Base-by-base conservation (phyloP, 1,140 invertebrate species). In the Parapsyche elsis region DNA sequence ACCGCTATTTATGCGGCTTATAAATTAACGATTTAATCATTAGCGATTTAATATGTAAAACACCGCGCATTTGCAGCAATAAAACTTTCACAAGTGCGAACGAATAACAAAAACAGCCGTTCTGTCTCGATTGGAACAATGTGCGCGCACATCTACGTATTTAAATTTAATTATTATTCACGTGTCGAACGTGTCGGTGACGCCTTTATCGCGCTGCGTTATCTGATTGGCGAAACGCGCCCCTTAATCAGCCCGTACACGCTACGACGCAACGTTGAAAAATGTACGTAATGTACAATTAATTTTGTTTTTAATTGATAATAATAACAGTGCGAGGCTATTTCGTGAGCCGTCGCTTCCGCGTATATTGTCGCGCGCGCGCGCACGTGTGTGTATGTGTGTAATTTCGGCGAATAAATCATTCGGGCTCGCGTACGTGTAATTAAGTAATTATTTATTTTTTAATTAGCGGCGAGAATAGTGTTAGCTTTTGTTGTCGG, bases 391-490 rank as follows among this genome's bases (percentile, higher is more conserved):
- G 23, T 23, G 64, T 23, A 5, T 23, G 64, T 24, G 64, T 30
- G 24, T 67, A 24, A 67, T 30, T 67, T 67, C 64, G 23, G 64
- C 64, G 23, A 61, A 26, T 67, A 67, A 26, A 67, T 67, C 64
- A 23, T 12, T 26, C 21, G 23, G 23, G 64, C 24, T 23, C 64
- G 21, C 64, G 14, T 23, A 30, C 64, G 24, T 67, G 24, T 67
- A 67, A 67, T 67, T 67, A 67, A 67, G 64, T 67, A 67, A 67
- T 67, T 67, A 19, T 67, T 67, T 67, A 67, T 26, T 67, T 67
- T 67, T 67, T 67, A 67, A 67, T 67, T 67, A 67, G 64, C 64
- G 19, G 5, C 64, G 19, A 26, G 64, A 67, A n/a, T 53, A 61
- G 59, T 61, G 64, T 67, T 67, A 21, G 64, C 19, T 12, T 19